Base-by-base conservation (phyloP, 2,797 vertebrate species). In the Peromyscus melanophrys region DNA sequence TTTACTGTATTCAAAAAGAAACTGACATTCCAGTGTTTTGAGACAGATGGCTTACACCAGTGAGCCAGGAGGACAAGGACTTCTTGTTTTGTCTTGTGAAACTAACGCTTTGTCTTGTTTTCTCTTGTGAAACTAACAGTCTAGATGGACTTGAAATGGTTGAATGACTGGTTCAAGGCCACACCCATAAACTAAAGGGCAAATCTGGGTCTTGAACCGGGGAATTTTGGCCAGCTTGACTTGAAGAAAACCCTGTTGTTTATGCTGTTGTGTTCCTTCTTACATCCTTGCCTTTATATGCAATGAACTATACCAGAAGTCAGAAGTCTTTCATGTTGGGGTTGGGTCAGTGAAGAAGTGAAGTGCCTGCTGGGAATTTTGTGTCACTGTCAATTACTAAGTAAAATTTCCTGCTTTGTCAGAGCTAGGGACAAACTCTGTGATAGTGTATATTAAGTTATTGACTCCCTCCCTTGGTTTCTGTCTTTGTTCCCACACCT, bases 111-210 rank as follows among this genome's bases (percentile, higher is more conserved):
- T 63, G 65, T 67, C 65, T 31, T 67, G 37, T 75, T 73, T 75
- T 75, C 23, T 43, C 71, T 75, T 75, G 71, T 75, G 23, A 75
- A 75, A 75, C 10, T 69, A 71, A 73, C n/a, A 94, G 46, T 80
- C 34, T 49, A 52, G 52, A 57, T 59, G 67, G 11, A 12, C 59
- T 92, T 84, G 27, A 78, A 78, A 81, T 46, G n/a, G 31, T 84
- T 81, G 83, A 94, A 49, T 87, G 97, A 96, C 96, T 97, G 92
- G 81, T 73, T 76, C 90, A 95, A 94, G 96, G 97, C 95, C 95
- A 96, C 88, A 75, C 59, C 37, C n/a, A 34, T 25, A 61, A 76
- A 69, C 31, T 65, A 25, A 89, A 87, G 63, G 29, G 71, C 34
- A 52, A 31, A 14, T 77, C 3, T 82, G 34, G 43, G 73, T 87